Evolutionary conservation across 2,797 vertebrate genomes (phyloP).

Genomic region (Sternarchorhynchus goeldii): DNA sequence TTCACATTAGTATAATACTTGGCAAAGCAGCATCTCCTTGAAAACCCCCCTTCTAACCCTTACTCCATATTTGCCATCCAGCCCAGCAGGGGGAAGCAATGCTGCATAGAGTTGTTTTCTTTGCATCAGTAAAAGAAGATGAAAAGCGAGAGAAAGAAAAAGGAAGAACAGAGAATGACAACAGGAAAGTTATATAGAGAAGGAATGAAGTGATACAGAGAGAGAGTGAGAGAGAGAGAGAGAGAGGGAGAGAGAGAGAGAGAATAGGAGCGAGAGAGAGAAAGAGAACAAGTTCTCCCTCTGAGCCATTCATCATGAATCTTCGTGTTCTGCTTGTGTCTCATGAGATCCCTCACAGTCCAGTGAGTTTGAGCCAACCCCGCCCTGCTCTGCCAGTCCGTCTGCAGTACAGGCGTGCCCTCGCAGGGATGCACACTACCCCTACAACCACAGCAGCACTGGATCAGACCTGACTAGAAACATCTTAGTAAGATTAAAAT

Average conservation of each 20-base stretch:
- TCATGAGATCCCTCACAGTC: constrained; percentile 32
- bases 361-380: constrained; percentile 28
- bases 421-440: not conserved
- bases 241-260: too few relatives aligned
- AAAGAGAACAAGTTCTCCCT: constrained; percentile 9
- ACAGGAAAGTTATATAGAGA: not conserved
- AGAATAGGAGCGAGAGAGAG: not conserved
- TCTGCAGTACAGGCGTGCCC: constrained; percentile 21
- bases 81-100: constrained; percentile 57
- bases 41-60: constrained; percentile 17
- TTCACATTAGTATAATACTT: constrained; percentile 62
- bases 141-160: not conserved
- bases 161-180: not conserved
- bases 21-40: constrained; percentile 12
- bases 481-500: too few relatives aligned
- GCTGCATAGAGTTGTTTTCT: not conserved
- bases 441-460: constrained; percentile 1
- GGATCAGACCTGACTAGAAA: not conserved
- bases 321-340: constrained; percentile 42
- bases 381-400: not conserved
- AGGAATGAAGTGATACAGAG: constrained; percentile 13
- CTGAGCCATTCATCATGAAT: constrained; percentile 47
- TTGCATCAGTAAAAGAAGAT: not conserved
- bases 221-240: not conserved
- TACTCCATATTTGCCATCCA: constrained; percentile 24